Conservation (phyloP, 2,113 vertebrate species). For the Esox niger region DNA sequence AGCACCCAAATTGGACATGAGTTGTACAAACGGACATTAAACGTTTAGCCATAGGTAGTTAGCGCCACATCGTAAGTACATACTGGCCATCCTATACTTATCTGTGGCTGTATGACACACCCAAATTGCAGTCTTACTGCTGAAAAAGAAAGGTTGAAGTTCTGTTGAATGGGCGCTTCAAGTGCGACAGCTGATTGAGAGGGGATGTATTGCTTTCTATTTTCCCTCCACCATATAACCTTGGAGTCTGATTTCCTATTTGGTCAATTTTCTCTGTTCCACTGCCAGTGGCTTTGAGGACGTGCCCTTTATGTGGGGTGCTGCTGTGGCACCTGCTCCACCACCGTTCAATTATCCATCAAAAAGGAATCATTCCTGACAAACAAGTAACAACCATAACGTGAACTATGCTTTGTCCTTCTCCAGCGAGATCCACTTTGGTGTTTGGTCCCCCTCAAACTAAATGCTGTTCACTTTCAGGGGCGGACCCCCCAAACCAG, state of each 20-base stretch:
- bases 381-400: constrained; percentile 19
- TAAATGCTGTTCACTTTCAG: too few relatives aligned
- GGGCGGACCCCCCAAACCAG: too few relatives aligned
- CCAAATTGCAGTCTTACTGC: constrained; percentile 68
- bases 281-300: constrained; percentile 30
- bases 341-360: constrained; percentile 36
- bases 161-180: constrained; percentile 46
- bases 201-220: constrained; percentile 36
- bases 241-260: constrained; percentile 49
- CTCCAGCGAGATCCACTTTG: not conserved
- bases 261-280: constrained; percentile 32
- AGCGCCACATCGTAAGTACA: constrained; percentile 65
- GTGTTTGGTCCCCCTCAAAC: too few relatives aligned
- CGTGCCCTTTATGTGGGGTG: constrained; percentile 33
- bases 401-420: too few relatives aligned
- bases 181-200: constrained; percentile 46
- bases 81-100: constrained; percentile 72
- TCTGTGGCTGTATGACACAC: constrained; percentile 65
- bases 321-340: constrained; percentile 54
- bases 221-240: constrained; percentile 47
- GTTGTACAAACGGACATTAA: constrained; percentile 71
- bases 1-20: constrained; percentile 59
- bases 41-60: constrained; percentile 68
- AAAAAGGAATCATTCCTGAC: constrained; percentile 30
- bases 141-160: constrained; percentile 61